Base-by-base conservation (phyloP, 2,113 vertebrate genomes). In the Cephalopterus ornatus region DNA sequence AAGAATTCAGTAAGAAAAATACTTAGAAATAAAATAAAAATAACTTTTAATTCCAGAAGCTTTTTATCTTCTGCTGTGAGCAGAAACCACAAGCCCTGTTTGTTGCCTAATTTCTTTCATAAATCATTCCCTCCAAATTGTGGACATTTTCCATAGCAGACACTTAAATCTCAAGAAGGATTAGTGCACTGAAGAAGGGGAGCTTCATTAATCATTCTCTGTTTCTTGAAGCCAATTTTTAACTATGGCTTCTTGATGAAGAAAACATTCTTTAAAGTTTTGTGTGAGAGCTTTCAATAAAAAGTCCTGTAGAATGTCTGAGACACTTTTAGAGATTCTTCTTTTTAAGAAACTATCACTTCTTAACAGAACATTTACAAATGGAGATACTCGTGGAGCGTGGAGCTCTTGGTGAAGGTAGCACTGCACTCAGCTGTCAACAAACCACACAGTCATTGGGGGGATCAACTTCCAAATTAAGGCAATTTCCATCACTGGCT, bases 1-100 rank as follows among this genome's bases (percentile, higher is more conserved):
- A 97, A 96, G 91, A 96, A 95, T 95, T 86, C 76, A 63, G 65
- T 63, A 92, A 56, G 61, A 77, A 95, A 96, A 94, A 89, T 77
- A 81, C 83, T 94, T 79, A 52, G 74, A 93, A 88, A 85, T 91
- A 88, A 93, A 96, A 53, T 72, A 88, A 88, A 82, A 94, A 49
- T 93, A 73, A 83, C 85, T 92, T 73, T 7, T 26, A 91, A 94
- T 88, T 85, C 81, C 93, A 49, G 41, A 90, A 37, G 44, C 68
- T 93, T 94, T 85, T 95, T 92, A 86, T 96, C 84, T 96, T 94
- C 79, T 86, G 27, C 70, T 81, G 53, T 73, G 85, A 95, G 58
- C 80, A 97, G 89, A 86, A 95, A 79, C 39, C 93, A 76, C 56
- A 70, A 92, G 37, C 56, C 28, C n/a, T 80, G 77, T 62, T 70